These are phyloP conservation scores for Tursiops truncatus DNA, from an alignment of 2,113 vertebrate species.

Conservation along the genomic window DNA sequence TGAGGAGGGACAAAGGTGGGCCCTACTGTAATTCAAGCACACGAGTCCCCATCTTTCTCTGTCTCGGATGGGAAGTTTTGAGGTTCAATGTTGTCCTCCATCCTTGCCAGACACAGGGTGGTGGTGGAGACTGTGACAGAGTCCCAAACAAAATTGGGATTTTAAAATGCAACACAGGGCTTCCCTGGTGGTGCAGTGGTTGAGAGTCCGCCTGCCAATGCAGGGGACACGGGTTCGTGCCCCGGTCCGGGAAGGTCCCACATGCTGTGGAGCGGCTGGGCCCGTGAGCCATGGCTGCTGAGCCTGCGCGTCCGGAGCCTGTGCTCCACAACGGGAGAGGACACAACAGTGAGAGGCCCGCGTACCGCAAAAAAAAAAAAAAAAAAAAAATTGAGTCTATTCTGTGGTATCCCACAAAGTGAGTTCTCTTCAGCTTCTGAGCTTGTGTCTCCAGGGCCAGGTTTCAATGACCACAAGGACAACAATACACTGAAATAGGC, in stretches of 20 bases:
- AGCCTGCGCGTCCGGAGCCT: rapidly evolving
- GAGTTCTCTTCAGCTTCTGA: not conserved
- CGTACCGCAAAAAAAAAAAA: rapidly evolving
- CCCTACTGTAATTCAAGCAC: not conserved
- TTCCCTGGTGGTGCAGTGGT: too few relatives aligned
- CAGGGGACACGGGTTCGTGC: too few relatives aligned
- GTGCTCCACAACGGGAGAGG: too few relatives aligned
- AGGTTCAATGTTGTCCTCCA: not conserved
- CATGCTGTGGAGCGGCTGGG: too few relatives aligned
- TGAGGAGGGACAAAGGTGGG: not conserved
- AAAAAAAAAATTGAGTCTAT: not conserved
- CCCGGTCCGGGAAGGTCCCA: too few relatives aligned
- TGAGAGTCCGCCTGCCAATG: too few relatives aligned
- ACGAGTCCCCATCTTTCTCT: not conserved
- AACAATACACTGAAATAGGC: not conserved
- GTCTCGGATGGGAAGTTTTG: not conserved
- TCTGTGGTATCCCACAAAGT: not conserved
- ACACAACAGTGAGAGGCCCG: too few relatives aligned
- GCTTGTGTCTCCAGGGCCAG: not conserved
- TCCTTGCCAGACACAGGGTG: not conserved
- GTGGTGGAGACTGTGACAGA: not conserved
- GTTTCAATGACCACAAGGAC: not conserved
- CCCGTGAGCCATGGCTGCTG: rapidly evolving
- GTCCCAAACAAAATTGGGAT: not conserved
- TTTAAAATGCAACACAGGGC: not conserved